Conservation (phyloP, 2,888 invertebrate genomes). For the Frankliniella intonsa region DNA sequence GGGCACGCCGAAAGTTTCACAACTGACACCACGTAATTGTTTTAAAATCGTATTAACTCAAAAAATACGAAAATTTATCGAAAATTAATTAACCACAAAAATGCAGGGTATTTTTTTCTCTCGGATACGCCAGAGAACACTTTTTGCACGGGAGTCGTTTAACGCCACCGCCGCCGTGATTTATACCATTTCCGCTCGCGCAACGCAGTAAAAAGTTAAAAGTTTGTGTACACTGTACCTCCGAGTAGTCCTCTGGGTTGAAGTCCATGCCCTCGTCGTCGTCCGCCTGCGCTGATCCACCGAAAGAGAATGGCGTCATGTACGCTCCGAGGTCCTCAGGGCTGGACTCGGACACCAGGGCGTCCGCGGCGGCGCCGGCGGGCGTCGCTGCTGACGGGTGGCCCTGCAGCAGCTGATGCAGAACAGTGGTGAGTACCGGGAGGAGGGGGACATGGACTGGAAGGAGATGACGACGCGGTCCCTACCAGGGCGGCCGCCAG, state of each 20-base stretch:
- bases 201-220: not conserved
- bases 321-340: not conserved
- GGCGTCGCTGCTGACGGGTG: not conserved
- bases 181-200: not conserved
- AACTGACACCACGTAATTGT: not conserved
- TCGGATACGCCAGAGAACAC: too few species aligned
- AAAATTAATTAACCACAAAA: too few species aligned
- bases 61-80: too few species aligned
- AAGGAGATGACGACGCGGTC: too few species aligned
- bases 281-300: not conserved
- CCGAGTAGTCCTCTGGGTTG: conserved; percentile 18
- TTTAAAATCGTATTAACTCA: not conserved
- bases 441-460: too few species aligned
- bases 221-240: not conserved
- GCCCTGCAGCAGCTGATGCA: not conserved
- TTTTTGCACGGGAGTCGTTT: not conserved
- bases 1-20: too few species aligned
- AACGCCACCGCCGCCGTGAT: too few species aligned
- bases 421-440: too few species aligned
- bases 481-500: too few species aligned
- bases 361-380: not conserved
- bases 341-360: not conserved
- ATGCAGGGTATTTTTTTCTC: not conserved
- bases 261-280: conserved; percentile 6
- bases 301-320: not conserved